phyloP scores from a whole-genome alignment of 2,113 vertebrate genomes.

The Apeltes quadracus region DNA sequence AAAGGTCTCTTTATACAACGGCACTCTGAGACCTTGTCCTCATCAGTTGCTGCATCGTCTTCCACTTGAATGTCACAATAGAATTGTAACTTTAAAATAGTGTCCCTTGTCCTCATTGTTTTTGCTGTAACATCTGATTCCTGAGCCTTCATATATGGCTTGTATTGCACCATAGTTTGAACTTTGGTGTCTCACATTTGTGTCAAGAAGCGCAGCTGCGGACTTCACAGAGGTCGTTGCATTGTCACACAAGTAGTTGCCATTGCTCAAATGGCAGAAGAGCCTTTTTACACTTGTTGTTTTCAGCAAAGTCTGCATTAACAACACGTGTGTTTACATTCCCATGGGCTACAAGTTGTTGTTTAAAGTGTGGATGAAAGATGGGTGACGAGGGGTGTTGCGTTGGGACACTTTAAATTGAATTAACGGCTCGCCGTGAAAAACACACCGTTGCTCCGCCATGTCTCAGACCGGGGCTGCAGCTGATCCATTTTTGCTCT shows the following conservation, averaged over 20 bases:
- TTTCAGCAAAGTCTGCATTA: background rate
- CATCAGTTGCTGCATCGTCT: background rate
- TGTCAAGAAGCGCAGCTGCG: background rate
- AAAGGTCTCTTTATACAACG: background rate
- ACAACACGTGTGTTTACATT: background rate
- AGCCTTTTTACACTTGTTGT: background rate
- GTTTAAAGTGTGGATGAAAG: no score
- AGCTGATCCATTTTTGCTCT: background rate
- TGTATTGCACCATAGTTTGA: conserved; percentile 5
- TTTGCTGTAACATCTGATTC: background rate
- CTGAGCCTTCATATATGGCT: background rate
- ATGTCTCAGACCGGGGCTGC: no score
- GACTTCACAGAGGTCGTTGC: background rate
- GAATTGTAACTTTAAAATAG: background rate
- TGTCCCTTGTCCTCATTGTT: background rate
- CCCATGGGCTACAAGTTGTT: no score
- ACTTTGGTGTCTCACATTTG: conserved; percentile 2
- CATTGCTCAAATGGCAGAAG: background rate
- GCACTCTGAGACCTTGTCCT: background rate
- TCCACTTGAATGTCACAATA: background rate
- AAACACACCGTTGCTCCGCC: no score
- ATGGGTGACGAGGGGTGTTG: no score
- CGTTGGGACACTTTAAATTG: background rate
- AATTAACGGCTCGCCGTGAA: background rate
- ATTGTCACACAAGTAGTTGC: background rate